Conservation (phyloP, 2,888 invertebrate genomes). For the Perizoma flavofasciatum region DNA sequence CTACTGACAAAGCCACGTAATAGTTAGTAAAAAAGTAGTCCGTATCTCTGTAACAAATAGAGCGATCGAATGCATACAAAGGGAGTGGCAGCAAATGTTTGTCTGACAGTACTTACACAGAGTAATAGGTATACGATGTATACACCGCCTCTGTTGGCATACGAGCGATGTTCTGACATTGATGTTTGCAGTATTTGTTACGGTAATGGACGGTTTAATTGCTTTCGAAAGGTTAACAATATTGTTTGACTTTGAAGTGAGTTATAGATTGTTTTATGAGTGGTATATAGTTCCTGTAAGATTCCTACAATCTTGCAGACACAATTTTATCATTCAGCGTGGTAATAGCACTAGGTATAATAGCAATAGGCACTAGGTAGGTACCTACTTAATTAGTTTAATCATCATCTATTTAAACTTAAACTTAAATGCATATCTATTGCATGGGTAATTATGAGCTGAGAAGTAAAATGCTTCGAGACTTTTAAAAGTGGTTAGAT, state of each 20-base stretch:
- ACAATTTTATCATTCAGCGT: too few species aligned
- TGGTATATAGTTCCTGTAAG: too few species aligned
- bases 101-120: conserved; percentile 35
- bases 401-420: too few species aligned
- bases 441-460: too few species aligned
- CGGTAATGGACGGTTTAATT: conserved; percentile 74
- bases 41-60: conserved; percentile 49
- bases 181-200: conserved; percentile 69
- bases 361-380: too few species aligned
- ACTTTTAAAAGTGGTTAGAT: too few species aligned
- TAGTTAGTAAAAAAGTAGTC: conserved; percentile 2
- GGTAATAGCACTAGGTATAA: too few species aligned
- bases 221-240: conserved; percentile 57
- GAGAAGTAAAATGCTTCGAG: too few species aligned
- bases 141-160: conserved; percentile 49
- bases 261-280: conserved; percentile 46
- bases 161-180: conserved; percentile 54
- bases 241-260: conserved; percentile 46
- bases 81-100: conserved; percentile 72
- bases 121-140: conserved; percentile 13
- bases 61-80: conserved; percentile 58
- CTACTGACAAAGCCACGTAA: not conserved
- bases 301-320: too few species aligned
- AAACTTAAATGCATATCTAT: too few species aligned
- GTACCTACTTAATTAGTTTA: too few species aligned